A percentile compares a stretch with the other conserved stretches of the same genome.
Evolutionary conservation across 2,888 invertebrate genomes (phyloP).

Genomic region (Fragum fragum): DNA sequence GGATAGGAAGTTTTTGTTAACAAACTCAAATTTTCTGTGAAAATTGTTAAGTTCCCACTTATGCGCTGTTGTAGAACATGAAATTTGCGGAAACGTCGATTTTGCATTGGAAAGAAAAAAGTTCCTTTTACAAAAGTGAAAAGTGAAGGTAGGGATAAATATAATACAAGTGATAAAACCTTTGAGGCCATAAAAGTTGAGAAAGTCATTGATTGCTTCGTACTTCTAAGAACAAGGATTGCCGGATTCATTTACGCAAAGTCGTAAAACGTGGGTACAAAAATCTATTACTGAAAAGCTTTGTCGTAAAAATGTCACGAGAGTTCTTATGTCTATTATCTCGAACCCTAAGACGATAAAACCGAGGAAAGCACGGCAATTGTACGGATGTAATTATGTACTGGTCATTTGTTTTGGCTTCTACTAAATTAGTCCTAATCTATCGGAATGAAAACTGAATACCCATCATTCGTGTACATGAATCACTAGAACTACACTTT

Average conservation of each 20-base stretch:
- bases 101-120: too few species aligned
- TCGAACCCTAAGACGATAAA: neutral
- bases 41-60: too few species aligned
- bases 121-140: too few species aligned
- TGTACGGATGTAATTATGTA: neutral
- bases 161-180: neutral
- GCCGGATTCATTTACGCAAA: slow-evolving; percentile 1
- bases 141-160: too few species aligned
- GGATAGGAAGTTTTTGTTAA: too few species aligned
- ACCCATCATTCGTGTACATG: neutral
- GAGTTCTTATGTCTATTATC: slow-evolving; percentile 6
- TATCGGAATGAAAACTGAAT: neutral
- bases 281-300: slow-evolving; percentile 6
- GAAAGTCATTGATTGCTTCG: neutral
- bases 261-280: slow-evolving; percentile 2
- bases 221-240: neutral
- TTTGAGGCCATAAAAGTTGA: neutral
- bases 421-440: neutral
- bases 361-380: neutral
- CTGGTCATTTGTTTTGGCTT: slow-evolving; percentile 6
- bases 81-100: too few species aligned
- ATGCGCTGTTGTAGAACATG: too few species aligned
- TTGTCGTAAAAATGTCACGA: slow-evolving; percentile 3
- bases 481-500: too few species aligned
- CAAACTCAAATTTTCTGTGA: too few species aligned